These are phyloP conservation scores for Scytalopus superciliaris DNA, from an alignment of 2,113 vertebrate genomes.

Conservation along the genomic window DNA sequence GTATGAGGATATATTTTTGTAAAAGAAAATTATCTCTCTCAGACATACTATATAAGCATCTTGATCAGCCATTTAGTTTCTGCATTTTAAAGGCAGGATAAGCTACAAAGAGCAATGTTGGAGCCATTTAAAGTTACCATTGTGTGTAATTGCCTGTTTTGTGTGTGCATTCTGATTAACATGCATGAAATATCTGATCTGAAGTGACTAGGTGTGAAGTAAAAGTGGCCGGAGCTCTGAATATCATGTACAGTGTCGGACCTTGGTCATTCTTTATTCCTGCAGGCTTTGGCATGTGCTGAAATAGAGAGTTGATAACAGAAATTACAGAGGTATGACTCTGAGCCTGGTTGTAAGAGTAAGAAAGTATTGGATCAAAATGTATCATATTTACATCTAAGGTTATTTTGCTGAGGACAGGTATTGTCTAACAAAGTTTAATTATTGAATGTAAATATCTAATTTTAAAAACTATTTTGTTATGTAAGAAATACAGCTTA, in stretches of 20 bases:
- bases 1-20: rapidly evolving
- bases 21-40: background rate
- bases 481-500: background rate
- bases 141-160: background rate
- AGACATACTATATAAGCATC: background rate
- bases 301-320: background rate
- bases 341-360: background rate
- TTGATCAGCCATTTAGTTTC: background rate
- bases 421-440: background rate
- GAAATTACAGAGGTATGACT: background rate
- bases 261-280: background rate
- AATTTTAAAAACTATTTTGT: background rate
- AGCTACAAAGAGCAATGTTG: background rate
- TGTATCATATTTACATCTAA: background rate
- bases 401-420: background rate
- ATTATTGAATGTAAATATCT: background rate
- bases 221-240: background rate
- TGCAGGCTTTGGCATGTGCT: background rate
- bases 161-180: background rate
- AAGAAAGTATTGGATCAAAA: background rate
- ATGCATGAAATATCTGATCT: background rate
- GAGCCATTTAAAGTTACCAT: background rate
- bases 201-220: background rate
- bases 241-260: background rate
- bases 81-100: background rate